phyloP scores from a whole-genome alignment of 2,888 invertebrate genomes.

The Achlya flavicornis region DNA sequence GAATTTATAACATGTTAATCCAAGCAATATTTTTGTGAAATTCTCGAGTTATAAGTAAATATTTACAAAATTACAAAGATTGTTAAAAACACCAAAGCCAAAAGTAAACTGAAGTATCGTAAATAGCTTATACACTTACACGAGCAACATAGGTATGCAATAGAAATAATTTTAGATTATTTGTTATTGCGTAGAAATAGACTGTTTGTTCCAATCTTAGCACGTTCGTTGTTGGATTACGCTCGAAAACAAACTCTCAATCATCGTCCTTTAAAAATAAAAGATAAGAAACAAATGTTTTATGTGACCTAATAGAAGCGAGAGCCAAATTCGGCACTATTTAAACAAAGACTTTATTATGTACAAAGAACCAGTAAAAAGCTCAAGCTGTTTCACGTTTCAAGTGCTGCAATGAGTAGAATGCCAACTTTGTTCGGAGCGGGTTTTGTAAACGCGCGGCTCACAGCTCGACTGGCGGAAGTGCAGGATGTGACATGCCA shows the following conservation, averaged over 20 bases:
- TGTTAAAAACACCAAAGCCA: constrained; percentile 7
- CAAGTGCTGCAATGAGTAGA: constrained; percentile 37
- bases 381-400: constrained; percentile 30
- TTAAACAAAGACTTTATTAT: constrained; percentile 51
- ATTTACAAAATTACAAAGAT: constrained; percentile 1
- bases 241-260: background rate
- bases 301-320: constrained; percentile 39
- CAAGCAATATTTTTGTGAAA: background rate
- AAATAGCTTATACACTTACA: background rate
- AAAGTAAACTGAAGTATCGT: constrained; percentile 6
- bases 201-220: constrained; percentile 1
- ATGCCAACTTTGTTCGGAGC: constrained; percentile 46
- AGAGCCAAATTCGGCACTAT: constrained; percentile 31
- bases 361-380: constrained; percentile 49
- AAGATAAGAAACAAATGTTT: background rate
- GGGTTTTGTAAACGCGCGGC: constrained; percentile 47
- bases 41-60: constrained; percentile 7
- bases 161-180: background rate
- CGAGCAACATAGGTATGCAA: background rate
- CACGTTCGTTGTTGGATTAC: background rate
- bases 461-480: constrained; percentile 33
- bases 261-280: background rate
- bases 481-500: constrained; percentile 42
- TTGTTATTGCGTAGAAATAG: background rate
- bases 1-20: constrained; percentile 7